phyloP scores from a whole-genome alignment of 2,888 invertebrate genomes.

The Drosophila nigritarsus region DNA sequence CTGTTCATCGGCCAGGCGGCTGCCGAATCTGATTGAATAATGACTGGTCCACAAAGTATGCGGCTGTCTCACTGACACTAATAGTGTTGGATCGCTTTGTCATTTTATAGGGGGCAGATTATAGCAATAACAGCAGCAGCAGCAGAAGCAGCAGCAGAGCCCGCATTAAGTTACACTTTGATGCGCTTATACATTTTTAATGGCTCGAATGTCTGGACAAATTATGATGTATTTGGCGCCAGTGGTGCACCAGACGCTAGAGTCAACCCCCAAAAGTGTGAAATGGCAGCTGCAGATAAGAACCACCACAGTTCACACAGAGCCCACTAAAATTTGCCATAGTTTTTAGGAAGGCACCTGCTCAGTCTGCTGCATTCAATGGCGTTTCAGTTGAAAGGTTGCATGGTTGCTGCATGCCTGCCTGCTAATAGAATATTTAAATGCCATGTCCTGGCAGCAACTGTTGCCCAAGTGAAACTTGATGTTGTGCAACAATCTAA shows the following conservation, averaged over 20 bases:
- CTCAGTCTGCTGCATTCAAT: constrained; percentile 6
- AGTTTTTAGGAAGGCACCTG: constrained; percentile 40
- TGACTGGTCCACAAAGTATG: constrained; percentile 58
- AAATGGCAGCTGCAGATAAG: constrained; percentile 42
- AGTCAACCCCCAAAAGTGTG: constrained; percentile 31
- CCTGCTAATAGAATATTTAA: constrained; percentile 75
- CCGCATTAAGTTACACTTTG: constrained; percentile 61
- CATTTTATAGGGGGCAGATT: background rate
- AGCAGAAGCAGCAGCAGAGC: constrained; percentile 4
- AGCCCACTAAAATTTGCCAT: background rate
- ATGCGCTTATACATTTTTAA: constrained; percentile 72
- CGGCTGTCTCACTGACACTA: constrained; percentile 52
- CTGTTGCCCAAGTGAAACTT: constrained; percentile 66
- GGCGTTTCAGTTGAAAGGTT: constrained; percentile 12
- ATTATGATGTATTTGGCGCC: constrained; percentile 74
- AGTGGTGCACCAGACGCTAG: constrained; percentile 15
- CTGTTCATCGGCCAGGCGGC: constrained; percentile 11
- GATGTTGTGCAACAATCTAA: constrained; percentile 65
- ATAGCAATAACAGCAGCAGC: background rate
- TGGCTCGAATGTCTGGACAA: constrained; percentile 62
- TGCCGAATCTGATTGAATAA: constrained; percentile 75
- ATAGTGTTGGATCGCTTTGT: constrained; percentile 53
- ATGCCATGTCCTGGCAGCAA: constrained; percentile 49
- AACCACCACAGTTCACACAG: background rate
- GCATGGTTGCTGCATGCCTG: constrained; percentile 3